A percentile compares a stretch with the other conserved stretches of the same genome.
Conservation (phyloP, 2,113 vertebrate species). For the Proteles cristata region DNA sequence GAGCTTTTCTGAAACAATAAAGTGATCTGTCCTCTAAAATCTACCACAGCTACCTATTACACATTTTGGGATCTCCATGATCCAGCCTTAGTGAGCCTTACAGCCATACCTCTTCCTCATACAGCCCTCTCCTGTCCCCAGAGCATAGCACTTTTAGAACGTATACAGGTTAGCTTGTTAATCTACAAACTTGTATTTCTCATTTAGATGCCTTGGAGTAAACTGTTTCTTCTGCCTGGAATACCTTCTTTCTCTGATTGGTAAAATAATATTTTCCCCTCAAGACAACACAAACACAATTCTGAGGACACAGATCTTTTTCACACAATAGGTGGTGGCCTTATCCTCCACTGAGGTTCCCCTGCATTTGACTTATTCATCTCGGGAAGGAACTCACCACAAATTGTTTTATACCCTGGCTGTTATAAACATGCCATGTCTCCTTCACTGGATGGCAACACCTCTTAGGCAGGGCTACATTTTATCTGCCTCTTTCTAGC, state of each 20-base stretch:
- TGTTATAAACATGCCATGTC: background rate
- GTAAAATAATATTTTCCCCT: background rate
- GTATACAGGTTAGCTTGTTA: background rate
- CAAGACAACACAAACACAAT: background rate
- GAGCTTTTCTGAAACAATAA: background rate
- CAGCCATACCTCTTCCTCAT: background rate
- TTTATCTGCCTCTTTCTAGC: background rate
- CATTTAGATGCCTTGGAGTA: background rate
- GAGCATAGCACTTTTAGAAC: background rate
- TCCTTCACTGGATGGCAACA: background rate
- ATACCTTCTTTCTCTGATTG: background rate
- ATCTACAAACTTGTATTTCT: background rate
- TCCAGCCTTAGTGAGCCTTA: background rate
- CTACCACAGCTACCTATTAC: background rate
- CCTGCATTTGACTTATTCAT: background rate
- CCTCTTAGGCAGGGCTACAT: background rate
- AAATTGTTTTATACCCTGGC: background rate
- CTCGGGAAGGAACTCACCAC: background rate
- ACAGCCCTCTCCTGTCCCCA: background rate
- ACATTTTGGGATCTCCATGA: background rate
- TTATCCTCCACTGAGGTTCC: background rate
- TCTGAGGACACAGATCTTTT: background rate
- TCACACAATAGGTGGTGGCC: background rate
- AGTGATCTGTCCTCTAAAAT: background rate
- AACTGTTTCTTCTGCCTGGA: background rate